Conservation (phyloP, 2,797 vertebrate species). For the Helarctos malayanus region DNA sequence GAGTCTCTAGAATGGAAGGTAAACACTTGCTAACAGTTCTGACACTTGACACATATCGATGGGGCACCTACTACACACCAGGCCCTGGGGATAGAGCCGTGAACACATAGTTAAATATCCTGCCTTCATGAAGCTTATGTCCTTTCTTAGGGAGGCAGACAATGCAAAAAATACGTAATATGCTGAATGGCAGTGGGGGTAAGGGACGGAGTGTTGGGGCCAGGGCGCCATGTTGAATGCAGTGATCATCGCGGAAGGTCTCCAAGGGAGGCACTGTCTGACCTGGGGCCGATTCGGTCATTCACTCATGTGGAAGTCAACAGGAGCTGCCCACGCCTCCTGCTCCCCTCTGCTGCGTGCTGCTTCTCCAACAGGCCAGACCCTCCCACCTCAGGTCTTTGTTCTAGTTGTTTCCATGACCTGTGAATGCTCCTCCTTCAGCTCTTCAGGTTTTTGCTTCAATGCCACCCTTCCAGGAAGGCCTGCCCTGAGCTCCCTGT, state of each 20-base stretch:
- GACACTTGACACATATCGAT: rapidly evolving
- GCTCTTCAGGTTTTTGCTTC: neutral
- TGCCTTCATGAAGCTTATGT: neutral
- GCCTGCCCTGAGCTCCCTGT: neutral
- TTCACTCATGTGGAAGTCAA: rapidly evolving
- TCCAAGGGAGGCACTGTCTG: rapidly evolving
- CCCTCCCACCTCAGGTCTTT: neutral
- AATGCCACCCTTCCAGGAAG: neutral
- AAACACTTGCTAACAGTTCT: neutral
- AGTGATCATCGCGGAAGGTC: neutral
- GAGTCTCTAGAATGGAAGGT: neutral
- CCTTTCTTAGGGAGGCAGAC: neutral
- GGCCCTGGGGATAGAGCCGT: neutral
- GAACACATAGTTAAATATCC: neutral
- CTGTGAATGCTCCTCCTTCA: rapidly evolving
- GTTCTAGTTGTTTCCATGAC: neutral
- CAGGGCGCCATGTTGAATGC: rapidly evolving
- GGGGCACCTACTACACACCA: neutral
- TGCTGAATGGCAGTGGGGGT: too few relatives aligned
- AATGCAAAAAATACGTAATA: rapidly evolving
- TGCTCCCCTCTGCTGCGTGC: neutral
- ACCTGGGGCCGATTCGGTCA: neutral
- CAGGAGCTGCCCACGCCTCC: neutral
- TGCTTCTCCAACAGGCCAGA: neutral
- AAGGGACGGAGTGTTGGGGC: neutral